Conservation (phyloP, 2,113 vertebrate genomes). For the Proterorhinus semilunaris region DNA sequence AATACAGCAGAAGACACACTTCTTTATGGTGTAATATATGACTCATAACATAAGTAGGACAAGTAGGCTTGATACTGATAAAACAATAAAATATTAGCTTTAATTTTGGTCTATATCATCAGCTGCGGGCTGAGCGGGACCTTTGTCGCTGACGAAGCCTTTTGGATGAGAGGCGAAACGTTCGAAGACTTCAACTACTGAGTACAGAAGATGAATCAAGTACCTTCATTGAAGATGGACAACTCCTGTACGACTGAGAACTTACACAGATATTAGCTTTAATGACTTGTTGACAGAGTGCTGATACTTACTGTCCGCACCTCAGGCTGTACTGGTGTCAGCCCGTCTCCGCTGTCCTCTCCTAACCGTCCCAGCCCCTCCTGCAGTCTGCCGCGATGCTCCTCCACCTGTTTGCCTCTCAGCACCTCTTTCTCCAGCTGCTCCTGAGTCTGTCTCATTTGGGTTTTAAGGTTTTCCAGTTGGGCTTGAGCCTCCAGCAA, state of each 20-base stretch:
- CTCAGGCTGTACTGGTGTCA: constrained; percentile 27
- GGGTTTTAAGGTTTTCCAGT: constrained; percentile 72
- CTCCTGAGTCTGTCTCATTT: constrained; percentile 74
- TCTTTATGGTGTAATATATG: no score
- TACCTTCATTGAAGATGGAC: no score
- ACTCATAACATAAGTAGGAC: no score
- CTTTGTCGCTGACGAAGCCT: no score
- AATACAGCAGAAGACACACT: no score
- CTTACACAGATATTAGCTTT: not conserved
- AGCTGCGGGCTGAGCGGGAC: no score
- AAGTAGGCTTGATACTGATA: no score
- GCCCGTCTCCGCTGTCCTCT: constrained; percentile 56
- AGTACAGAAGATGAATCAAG: no score
- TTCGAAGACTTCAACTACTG: no score
- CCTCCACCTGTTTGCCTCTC: constrained; percentile 75
- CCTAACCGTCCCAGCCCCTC: constrained; percentile 75
- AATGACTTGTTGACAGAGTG: not conserved
- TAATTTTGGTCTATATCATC: no score
- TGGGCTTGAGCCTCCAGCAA: constrained; percentile 75
- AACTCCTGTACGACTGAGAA: no score
- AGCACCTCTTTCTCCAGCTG: constrained; percentile 81
- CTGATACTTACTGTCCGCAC: constrained; percentile 50
- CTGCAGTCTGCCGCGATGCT: constrained; percentile 80
- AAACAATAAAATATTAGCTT: not conserved
- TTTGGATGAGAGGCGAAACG: no score